These are phyloP conservation scores for Leptestheria dahalacensis DNA, from an alignment of 1,140 invertebrate genomes.

Conservation along the genomic window DNA sequence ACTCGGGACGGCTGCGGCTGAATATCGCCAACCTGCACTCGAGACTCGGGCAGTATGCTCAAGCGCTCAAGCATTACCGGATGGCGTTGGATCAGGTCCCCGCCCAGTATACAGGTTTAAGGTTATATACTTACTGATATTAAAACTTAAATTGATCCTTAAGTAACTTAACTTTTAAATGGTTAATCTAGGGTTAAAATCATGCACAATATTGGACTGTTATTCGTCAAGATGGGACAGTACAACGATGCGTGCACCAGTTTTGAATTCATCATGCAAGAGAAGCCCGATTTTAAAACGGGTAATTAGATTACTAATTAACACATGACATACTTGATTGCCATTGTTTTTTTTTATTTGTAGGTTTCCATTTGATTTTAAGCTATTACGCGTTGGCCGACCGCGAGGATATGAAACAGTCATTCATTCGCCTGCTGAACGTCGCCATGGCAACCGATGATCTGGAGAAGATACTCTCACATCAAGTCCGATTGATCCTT, in stretches of 20 bases:
- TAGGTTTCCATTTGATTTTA: slow-evolving; percentile 74
- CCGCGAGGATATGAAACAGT: slow-evolving; percentile 82
- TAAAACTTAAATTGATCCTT: neutral
- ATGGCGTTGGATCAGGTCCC: slow-evolving; percentile 94
- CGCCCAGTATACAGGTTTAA: slow-evolving; percentile 74
- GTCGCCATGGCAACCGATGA: slow-evolving; percentile 70
- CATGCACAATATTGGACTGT: slow-evolving; percentile 94
- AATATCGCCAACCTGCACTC: slow-evolving; percentile 99
- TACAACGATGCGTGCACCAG: slow-evolving; percentile 88
- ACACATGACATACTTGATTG: neutral
- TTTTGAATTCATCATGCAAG: slow-evolving; percentile 96
- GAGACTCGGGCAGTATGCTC: slow-evolving; percentile 80
- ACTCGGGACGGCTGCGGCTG: slow-evolving; percentile 77
- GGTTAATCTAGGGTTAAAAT: slow-evolving; percentile 66
- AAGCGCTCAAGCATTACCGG: slow-evolving; percentile 93
- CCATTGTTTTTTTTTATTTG: slow-evolving; percentile 11
- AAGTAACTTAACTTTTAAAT: neutral
- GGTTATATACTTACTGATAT: slow-evolving; percentile 35
- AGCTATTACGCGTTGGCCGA: slow-evolving; percentile 89
- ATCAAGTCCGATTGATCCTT: neutral
- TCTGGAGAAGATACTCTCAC: slow-evolving; percentile 50
- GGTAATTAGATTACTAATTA: slow-evolving; percentile 25
- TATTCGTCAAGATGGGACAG: slow-evolving; percentile 90
- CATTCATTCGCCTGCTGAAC: slow-evolving; percentile 78
- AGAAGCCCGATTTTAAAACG: slow-evolving; percentile 74